Conservation (phyloP, 2,888 invertebrate species). For the Oeneis ivallda region DNA sequence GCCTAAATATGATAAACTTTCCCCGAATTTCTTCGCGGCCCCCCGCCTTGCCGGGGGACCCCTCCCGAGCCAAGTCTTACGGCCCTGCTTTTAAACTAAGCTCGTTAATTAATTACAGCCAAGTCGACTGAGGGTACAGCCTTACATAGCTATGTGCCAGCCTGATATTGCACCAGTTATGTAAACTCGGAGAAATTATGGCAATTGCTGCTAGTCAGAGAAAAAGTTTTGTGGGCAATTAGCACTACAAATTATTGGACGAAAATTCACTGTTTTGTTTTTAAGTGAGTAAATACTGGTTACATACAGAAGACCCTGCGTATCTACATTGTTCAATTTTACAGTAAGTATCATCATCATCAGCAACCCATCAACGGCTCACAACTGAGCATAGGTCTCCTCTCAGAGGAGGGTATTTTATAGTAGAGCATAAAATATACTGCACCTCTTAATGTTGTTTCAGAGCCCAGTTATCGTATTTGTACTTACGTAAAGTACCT, state of each 20-base stretch:
- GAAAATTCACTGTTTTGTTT: not conserved
- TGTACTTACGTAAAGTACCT: no score
- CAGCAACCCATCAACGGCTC: no score
- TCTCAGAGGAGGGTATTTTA: no score
- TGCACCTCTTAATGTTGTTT: no score
- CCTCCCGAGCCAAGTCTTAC: constrained; percentile 74
- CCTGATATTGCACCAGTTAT: constrained; percentile 69
- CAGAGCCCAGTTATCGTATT: not conserved
- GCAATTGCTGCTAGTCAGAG: constrained; percentile 22
- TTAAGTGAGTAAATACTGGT: not conserved
- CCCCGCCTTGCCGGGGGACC: constrained; percentile 57
- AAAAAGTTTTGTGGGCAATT: constrained; percentile 18
- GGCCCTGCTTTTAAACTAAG: constrained; percentile 83
- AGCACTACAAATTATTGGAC: not conserved
- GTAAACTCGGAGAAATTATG: constrained; percentile 33
- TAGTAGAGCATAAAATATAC: no score
- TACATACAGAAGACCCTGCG: not conserved
- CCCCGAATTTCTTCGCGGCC: constrained; percentile 77
- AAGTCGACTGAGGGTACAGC: constrained; percentile 76
- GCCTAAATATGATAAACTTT: constrained; percentile 83
- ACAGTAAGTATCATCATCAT: no score
- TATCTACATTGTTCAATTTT: no score
- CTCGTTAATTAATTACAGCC: constrained; percentile 83
- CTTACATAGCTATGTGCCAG: constrained; percentile 77
- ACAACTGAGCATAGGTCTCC: no score